phyloP scores from a whole-genome alignment of 2,888 invertebrate genomes.

The Nomada ferruginata region DNA sequence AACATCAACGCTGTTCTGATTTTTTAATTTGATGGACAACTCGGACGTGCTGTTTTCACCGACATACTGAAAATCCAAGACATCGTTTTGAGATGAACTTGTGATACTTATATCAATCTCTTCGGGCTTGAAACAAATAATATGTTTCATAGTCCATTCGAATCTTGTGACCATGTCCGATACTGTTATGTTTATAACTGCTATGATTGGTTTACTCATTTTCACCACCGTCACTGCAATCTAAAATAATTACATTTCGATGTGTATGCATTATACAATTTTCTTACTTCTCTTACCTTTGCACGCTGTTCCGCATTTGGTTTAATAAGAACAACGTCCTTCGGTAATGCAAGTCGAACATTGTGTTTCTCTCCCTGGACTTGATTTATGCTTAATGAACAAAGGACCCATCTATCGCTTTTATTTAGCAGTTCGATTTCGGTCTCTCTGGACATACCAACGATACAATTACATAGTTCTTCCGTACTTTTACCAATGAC shows the following conservation, averaged over 20 bases:
- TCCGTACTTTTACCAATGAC: slow-evolving; percentile 76
- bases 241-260: slow-evolving; percentile 63
- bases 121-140: slow-evolving; percentile 81
- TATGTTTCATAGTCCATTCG: slow-evolving; percentile 76
- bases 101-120: slow-evolving; percentile 74
- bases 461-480: slow-evolving; percentile 78
- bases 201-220: slow-evolving; percentile 77
- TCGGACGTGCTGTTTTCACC: slow-evolving; percentile 68
- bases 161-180: slow-evolving; percentile 80
- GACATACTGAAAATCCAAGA: slow-evolving; percentile 73
- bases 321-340: slow-evolving; percentile 75
- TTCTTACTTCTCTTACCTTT: slow-evolving; percentile 68
- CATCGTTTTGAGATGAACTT: slow-evolving; percentile 63
- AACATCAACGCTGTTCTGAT: slow-evolving; percentile 77
- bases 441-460: slow-evolving; percentile 76
- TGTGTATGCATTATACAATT: not conserved
- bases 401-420: slow-evolving; percentile 79
- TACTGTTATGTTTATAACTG: slow-evolving; percentile 73
- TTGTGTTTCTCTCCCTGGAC: slow-evolving; percentile 78
- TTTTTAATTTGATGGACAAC: slow-evolving; percentile 76
- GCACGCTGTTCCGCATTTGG: slow-evolving; percentile 75
- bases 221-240: slow-evolving; percentile 76
- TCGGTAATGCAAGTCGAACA: slow-evolving; percentile 74
- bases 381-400: slow-evolving; percentile 72
- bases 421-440: slow-evolving; percentile 79